These are phyloP conservation scores for Crenuchus spilurus DNA, from an alignment of 2,797 vertebrate species.

Conservation along the genomic window DNA sequence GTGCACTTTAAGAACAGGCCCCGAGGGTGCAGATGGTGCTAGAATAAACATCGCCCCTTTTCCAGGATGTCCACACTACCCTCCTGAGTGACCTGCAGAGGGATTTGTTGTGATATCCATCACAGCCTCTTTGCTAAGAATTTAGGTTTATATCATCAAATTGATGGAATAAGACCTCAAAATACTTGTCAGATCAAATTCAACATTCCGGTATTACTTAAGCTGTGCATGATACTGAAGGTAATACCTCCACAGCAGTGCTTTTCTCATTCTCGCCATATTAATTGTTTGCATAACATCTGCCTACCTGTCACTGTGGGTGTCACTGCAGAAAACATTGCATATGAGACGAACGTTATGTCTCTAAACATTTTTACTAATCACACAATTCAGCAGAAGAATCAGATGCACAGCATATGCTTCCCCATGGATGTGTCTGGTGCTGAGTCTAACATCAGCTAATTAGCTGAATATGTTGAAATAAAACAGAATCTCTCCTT, in stretches of 20 bases:
- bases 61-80: conserved; percentile 22
- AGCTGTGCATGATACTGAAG: neutral
- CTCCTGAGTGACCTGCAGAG: conserved; percentile 36
- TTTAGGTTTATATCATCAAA: too few relatives aligned
- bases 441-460: neutral
- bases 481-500: neutral
- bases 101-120: neutral
- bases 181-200: too few relatives aligned
- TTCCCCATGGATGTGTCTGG: neutral
- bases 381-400: neutral
- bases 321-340: neutral
- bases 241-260: neutral
- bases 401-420: conserved; percentile 6
- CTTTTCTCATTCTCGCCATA: neutral
- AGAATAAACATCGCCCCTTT: conserved; percentile 17
- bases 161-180: too few relatives aligned
- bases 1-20: conserved; percentile 63
- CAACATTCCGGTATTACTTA: neutral
- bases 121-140: too few relatives aligned
- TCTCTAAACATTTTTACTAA: neutral
- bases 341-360: neutral
- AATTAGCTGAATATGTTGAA: conserved; percentile 2
- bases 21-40: conserved; percentile 12
- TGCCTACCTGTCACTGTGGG: neutral
- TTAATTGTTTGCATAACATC: neutral